Percentiles rank a stretch among this genome's conserved stretches.
These are phyloP conservation scores for Sylvietta virens DNA, from an alignment of 2,113 vertebrate genomes.

Conservation along the genomic window DNA sequence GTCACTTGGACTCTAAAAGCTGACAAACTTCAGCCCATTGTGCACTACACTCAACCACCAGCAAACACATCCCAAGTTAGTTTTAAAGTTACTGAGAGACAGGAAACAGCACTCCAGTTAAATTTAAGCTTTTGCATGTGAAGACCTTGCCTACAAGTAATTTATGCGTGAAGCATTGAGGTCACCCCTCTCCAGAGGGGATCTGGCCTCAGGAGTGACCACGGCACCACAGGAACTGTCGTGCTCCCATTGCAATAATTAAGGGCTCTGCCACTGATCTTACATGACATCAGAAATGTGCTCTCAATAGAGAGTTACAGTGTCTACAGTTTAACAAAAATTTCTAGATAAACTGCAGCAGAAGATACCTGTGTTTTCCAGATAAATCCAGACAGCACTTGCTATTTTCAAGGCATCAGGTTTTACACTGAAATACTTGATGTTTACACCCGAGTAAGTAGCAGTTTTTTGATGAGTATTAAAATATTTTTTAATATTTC, in stretches of 20 bases:
- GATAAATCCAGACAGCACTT: background rate
- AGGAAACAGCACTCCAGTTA: background rate
- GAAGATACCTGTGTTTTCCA: background rate
- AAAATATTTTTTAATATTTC: background rate
- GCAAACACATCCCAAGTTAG: background rate
- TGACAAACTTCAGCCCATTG: background rate
- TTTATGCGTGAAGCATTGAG: accelerated
- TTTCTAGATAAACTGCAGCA: background rate
- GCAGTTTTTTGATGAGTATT: background rate
- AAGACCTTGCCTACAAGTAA: background rate
- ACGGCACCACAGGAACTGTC: background rate
- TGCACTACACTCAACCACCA: background rate
- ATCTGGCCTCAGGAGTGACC: background rate
- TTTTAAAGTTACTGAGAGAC: background rate
- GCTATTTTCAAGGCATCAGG: background rate
- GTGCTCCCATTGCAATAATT: background rate
- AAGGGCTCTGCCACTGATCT: background rate
- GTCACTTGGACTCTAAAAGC: background rate
- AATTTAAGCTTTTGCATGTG: background rate
- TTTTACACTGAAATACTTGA: background rate
- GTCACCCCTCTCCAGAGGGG: background rate
- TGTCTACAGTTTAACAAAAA: background rate
- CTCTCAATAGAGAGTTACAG: background rate
- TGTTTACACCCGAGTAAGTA: background rate
- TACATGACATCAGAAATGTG: background rate